Conservation (phyloP, 2,113 vertebrate species). For the Cygnus atratus region DNA sequence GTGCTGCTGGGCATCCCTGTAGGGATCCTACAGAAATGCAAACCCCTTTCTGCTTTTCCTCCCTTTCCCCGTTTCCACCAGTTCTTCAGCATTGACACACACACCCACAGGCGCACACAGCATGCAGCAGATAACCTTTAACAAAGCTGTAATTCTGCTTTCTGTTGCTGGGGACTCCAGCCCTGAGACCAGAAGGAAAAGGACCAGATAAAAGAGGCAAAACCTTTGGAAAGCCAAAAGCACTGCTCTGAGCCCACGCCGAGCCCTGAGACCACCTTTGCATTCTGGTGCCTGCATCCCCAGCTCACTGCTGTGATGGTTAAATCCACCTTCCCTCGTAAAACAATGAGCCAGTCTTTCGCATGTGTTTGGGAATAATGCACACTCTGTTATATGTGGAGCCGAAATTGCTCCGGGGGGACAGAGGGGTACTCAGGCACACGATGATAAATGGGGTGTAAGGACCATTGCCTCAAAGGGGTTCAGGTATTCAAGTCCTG, state of each 20-base stretch:
- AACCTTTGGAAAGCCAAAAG: not conserved
- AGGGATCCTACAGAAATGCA: not conserved
- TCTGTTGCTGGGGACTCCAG: not conserved
- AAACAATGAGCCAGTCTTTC: not conserved
- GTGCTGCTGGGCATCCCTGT: not conserved
- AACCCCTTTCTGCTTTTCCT: not conserved
- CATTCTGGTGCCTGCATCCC: not conserved
- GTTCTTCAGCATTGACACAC: not conserved
- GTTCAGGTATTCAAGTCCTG: not conserved
- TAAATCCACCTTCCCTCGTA: not conserved
- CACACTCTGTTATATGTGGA: rapidly evolving
- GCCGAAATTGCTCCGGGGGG: not conserved
- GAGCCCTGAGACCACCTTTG: rapidly evolving
- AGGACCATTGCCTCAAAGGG: not conserved
- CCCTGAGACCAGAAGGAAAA: not conserved
- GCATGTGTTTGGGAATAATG: not conserved
- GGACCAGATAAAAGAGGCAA: not conserved
- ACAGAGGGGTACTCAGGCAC: not conserved
- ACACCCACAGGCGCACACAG: not conserved
- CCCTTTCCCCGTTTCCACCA: not conserved
- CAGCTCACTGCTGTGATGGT: not conserved
- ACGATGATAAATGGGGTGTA: not conserved
- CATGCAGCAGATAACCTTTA: not conserved
- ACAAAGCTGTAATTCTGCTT: not conserved
- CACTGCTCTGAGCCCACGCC: rapidly evolving